These are phyloP conservation scores for Pogonocherus hispidulus DNA, from an alignment of 2,888 invertebrate species.

Conservation along the genomic window DNA sequence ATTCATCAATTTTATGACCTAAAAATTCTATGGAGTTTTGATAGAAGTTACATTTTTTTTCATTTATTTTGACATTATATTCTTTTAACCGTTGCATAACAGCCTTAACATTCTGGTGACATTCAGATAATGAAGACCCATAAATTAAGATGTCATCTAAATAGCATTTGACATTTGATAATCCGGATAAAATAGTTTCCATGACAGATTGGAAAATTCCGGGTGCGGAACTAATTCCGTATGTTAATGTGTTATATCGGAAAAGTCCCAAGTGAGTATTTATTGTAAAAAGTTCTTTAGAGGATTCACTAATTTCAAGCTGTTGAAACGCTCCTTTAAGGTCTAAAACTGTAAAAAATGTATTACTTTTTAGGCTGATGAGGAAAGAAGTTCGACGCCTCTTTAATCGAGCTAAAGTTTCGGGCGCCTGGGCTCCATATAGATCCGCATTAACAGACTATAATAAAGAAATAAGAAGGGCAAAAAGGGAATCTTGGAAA, in stretches of 20 bases:
- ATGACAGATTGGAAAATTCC: slow-evolving; percentile 50
- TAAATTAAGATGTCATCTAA: slow-evolving; percentile 50
- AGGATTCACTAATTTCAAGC: slow-evolving; percentile 46
- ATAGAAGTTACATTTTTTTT: slow-evolving; percentile 51
- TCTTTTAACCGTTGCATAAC: slow-evolving; percentile 44
- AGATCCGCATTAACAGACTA: too few species aligned
- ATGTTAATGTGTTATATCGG: slow-evolving; percentile 50
- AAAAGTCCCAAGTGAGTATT: slow-evolving; percentile 52
- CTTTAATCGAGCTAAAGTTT: too few species aligned
- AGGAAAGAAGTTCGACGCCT: too few species aligned
- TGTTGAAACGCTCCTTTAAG: slow-evolving; percentile 53
- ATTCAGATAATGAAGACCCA: slow-evolving; percentile 36
- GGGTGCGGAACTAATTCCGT: slow-evolving; percentile 53
- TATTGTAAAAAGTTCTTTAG: slow-evolving; percentile 49
- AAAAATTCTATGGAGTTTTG: slow-evolving; percentile 49
- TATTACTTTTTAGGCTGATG: too few species aligned
- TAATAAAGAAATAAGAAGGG: too few species aligned
- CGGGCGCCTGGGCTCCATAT: too few species aligned
- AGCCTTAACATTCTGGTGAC: slow-evolving; percentile 33
- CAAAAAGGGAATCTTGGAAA: too few species aligned
- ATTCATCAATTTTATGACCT: slow-evolving; percentile 44
- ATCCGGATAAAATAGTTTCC: slow-evolving; percentile 39
- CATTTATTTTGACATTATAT: slow-evolving; percentile 49
- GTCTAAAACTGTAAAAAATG: slow-evolving; percentile 9
- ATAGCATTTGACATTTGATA: slow-evolving; percentile 40